Evolutionary conservation across 2,797 vertebrate species (phyloP).

Genomic region (Remorina albescens): DNA sequence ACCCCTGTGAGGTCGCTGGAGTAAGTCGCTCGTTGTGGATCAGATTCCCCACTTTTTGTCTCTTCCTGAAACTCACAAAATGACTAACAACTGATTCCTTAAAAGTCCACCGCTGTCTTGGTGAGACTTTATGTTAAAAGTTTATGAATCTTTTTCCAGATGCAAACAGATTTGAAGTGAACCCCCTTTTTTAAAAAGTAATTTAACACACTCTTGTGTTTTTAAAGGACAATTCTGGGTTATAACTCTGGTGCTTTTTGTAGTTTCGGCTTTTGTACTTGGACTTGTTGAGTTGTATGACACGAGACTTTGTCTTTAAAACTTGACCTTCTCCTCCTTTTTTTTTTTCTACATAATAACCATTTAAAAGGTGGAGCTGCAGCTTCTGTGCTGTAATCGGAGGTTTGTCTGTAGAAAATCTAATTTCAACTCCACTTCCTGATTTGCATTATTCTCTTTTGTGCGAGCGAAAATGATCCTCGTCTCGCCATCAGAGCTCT

Average conservation of each 20-base stretch:
- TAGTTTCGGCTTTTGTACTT: too few species aligned
- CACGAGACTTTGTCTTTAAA: constrained; percentile 3
- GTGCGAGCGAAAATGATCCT: constrained; percentile 59
- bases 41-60: background rate
- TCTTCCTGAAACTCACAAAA: background rate
- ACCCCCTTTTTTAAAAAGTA: background rate
- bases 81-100: too few species aligned
- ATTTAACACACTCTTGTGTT: too few species aligned
- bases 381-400: constrained; percentile 23
- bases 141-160: background rate
- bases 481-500: constrained; percentile 58
- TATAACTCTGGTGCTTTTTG: background rate
- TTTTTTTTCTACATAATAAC: constrained; percentile 23
- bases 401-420: constrained; percentile 64
- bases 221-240: background rate
- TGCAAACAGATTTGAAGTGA: background rate
- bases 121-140: background rate
- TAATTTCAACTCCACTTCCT: constrained; percentile 55
- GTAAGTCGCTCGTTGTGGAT: constrained; percentile 81
- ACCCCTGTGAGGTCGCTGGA: constrained; percentile 88
- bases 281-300: background rate
- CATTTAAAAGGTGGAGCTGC: constrained; percentile 27
- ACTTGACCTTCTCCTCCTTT: background rate
- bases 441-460: constrained; percentile 72
- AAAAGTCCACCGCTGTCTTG: too few species aligned